A percentile compares a stretch with the other conserved stretches of the same genome.
Evolutionary conservation across 2,888 invertebrate genomes (phyloP).

Genomic region (Yponomeuta malinellus): DNA sequence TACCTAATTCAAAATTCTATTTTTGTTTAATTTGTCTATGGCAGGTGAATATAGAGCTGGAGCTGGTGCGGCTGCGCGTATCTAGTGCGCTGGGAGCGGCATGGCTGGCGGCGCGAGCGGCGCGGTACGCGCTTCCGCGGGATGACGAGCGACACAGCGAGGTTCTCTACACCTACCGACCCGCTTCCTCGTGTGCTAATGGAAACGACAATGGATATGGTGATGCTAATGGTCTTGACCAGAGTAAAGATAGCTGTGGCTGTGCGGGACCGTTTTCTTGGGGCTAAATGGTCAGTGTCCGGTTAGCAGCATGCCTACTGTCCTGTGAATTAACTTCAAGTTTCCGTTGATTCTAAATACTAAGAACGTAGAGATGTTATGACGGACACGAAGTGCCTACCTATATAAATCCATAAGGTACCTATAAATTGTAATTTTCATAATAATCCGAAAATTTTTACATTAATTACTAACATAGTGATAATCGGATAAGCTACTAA

Average conservation of each 20-base stretch:
- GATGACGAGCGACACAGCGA: constrained; percentile 83
- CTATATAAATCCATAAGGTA: too few relatives aligned
- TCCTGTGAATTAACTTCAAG: too few relatives aligned
- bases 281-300: not conserved
- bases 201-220: not conserved
- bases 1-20: too few relatives aligned
- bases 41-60: constrained; percentile 64
- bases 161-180: constrained; percentile 77
- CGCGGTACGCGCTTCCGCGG: constrained; percentile 78
- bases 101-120: constrained; percentile 85
- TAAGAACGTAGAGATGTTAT: too few relatives aligned
- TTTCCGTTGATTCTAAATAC: too few relatives aligned
- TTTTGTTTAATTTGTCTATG: too few relatives aligned
- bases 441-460: too few relatives aligned
- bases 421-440: too few relatives aligned
- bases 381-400: too few relatives aligned
- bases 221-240: not conserved
- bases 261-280: not conserved
- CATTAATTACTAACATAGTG: too few relatives aligned
- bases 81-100: constrained; percentile 91
- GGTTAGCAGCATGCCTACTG: not conserved
- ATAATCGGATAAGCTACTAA: too few relatives aligned
- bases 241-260: not conserved
- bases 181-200: constrained; percentile 20
- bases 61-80: constrained; percentile 81